Base-by-base conservation (phyloP, 92 coral and sea anemone genomes). In the Diadumene lineata region DNA sequence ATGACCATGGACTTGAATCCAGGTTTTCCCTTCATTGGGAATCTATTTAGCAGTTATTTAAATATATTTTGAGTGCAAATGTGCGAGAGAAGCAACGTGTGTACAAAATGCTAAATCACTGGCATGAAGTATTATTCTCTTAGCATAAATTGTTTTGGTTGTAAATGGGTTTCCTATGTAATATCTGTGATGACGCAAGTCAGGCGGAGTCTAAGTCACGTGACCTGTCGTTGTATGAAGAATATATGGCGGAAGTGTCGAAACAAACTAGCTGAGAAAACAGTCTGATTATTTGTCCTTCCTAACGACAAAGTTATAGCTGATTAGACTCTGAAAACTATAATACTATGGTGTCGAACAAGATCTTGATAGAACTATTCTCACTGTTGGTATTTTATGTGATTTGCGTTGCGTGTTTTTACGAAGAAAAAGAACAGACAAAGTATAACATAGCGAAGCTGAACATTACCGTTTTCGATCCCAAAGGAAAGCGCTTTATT, bases 381-480 rank as follows among this genome's bases (percentile, higher is more conserved):
- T 34, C 75, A 33, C 46, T 74, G 38, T 19, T 70, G 68, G 70
- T 58, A 44, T 18, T 79, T 34, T 51, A 69, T 29, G 63, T 67
- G 22, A 62, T 66, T 28, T 50, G 55, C 38, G 89, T 74, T 46
- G 43, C 83, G 44, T 81, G 92, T 66, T 83, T 91, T 81, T 80
- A 84, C 83, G 97, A 90, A 31, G 92, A 91, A 73, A 81, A 84
- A 43, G 75, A 81, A 60, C 76, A 71, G 63, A 66, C 50, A 0
- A 80, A 83, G 25, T 82, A 84, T 66, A 78, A 90, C n/a, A 81
- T 38, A 18, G 96, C 97, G 0, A 70, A 56, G 46, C 65, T 91
- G 66, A 91, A 91, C 70, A 91, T 91, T 56, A 91, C 97, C 61
- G 66, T 64, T 66, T 91, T 90, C 50, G 48, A 82, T 69, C 56